Evolutionary conservation across 2,888 invertebrate genomes (phyloP).

Genomic region (Chromoteleia sp.): DNA sequence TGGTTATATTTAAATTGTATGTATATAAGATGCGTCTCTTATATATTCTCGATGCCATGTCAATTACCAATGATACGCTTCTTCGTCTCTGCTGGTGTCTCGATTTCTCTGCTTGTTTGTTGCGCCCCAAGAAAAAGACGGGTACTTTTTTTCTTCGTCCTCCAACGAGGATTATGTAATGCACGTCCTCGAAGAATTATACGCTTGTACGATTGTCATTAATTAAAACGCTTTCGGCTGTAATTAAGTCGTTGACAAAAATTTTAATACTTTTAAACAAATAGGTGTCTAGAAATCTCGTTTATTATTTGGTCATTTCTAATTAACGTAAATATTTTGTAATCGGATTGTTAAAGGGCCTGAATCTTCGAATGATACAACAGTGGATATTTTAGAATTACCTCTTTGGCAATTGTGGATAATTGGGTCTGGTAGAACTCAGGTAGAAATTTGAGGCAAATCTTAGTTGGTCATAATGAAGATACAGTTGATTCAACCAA

Average conservation of each 20-base stretch:
- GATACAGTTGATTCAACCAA: too few relatives aligned
- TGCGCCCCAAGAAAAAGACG: conserved; percentile 47
- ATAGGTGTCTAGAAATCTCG: not conserved
- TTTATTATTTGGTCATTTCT: too few relatives aligned
- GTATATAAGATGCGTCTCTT: conserved; percentile 71
- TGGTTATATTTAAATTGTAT: conserved; percentile 79
- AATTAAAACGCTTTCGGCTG: conserved; percentile 28
- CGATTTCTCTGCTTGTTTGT: conserved; percentile 64
- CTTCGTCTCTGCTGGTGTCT: conserved; percentile 67
- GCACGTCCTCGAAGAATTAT: conserved; percentile 23
- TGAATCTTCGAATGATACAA: too few relatives aligned
- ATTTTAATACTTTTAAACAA: not conserved
- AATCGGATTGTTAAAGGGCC: too few relatives aligned
- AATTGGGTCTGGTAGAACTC: too few relatives aligned
- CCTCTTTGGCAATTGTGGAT: too few relatives aligned
- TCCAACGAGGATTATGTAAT: conserved; percentile 42
- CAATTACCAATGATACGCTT: conserved; percentile 77
- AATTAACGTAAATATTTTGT: too few relatives aligned
- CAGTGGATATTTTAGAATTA: too few relatives aligned
- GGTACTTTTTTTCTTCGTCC: conserved; percentile 19
- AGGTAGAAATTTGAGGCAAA: too few relatives aligned
- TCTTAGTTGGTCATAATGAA: too few relatives aligned
- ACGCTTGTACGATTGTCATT: conserved; percentile 27
- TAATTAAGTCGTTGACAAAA: conserved; percentile 20
- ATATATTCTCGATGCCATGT: conserved; percentile 74